A percentile compares a stretch with the other conserved stretches of the same genome.
These are phyloP conservation scores for Crotalus helleri DNA, from an alignment of 2,113 vertebrate species.

Conservation along the genomic window DNA sequence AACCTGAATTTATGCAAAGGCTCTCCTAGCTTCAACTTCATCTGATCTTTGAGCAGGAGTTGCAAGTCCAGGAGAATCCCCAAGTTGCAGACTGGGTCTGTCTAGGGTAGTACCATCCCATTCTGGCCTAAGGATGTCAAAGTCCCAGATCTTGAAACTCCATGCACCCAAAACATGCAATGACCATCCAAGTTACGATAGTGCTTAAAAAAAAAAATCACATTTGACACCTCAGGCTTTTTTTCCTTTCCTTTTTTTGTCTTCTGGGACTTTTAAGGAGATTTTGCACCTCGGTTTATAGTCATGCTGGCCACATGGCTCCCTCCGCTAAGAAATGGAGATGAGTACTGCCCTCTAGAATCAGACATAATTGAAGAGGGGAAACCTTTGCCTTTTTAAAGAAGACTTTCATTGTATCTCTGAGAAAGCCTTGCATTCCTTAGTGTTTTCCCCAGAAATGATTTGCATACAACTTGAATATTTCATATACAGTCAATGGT, in stretches of 20 bases:
- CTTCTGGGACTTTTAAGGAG: neutral
- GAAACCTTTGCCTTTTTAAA: neutral
- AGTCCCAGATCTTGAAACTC: too few relatives aligned
- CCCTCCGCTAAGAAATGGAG: too few relatives aligned
- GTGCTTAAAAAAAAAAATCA: neutral
- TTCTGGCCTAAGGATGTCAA: too few relatives aligned
- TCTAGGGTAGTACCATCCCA: too few relatives aligned
- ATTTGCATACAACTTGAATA: neutral
- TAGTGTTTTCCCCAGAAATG: neutral
- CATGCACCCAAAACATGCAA: neutral
- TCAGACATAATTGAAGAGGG: too few relatives aligned
- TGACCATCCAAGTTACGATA: neutral
- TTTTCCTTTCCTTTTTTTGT: neutral
- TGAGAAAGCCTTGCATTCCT: neutral
- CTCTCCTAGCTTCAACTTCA: too few relatives aligned
- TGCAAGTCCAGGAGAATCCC: too few relatives aligned
- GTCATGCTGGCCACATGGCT: too few relatives aligned
- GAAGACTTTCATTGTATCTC: neutral
- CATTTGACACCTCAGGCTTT: neutral
- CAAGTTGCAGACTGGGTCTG: too few relatives aligned
- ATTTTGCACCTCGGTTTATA: neutral
- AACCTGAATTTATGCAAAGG: too few relatives aligned
- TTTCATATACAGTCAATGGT: neutral
- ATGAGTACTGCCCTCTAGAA: too few relatives aligned
- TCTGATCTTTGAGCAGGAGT: too few relatives aligned